These are phyloP conservation scores for Sycophila texana DNA, from an alignment of 2,888 invertebrate species.

Conservation along the genomic window DNA sequence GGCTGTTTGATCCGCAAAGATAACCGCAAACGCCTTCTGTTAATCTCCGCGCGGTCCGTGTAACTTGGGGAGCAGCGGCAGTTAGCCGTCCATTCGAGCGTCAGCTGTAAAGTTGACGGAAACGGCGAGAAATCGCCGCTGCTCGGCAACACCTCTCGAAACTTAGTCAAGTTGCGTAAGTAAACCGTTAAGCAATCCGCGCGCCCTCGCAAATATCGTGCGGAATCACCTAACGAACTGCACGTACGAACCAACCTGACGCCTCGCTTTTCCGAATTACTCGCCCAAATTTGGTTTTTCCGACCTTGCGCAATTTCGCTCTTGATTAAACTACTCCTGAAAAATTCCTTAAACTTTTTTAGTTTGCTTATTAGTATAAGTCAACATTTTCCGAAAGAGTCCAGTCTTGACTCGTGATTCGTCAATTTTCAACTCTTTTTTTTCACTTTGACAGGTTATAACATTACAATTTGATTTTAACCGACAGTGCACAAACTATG, in stretches of 20 bases:
- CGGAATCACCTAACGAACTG: constrained; percentile 41
- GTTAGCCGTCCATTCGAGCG: constrained; percentile 33
- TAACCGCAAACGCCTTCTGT: constrained; percentile 45
- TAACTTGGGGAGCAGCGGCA: constrained; percentile 33
- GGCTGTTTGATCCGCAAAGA: constrained; percentile 47
- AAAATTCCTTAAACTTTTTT: too few relatives aligned
- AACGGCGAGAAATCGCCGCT: constrained; percentile 12
- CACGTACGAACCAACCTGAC: constrained; percentile 1
- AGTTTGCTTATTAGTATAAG: too few relatives aligned
- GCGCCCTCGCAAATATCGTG: constrained; percentile 33
- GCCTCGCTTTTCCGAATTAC: too few relatives aligned
- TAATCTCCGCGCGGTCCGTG: constrained; percentile 50
- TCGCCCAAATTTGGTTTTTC: too few relatives aligned
- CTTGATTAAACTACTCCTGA: too few relatives aligned
- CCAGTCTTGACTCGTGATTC: too few relatives aligned
- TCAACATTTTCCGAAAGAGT: too few relatives aligned
- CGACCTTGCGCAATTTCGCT: too few relatives aligned
- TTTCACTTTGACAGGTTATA: too few relatives aligned
- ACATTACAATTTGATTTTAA: too few relatives aligned
- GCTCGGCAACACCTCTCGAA: background rate
- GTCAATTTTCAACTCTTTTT: too few relatives aligned
- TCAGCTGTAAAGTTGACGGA: constrained; percentile 51
- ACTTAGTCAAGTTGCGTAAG: constrained; percentile 37
- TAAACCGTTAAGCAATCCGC: constrained; percentile 51
- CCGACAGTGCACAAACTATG: too few relatives aligned